A percentile compares a stretch with the other conserved stretches of the same genome.
These are phyloP conservation scores for Leptura quadrifasciata DNA, from an alignment of 2,888 invertebrate species.

Conservation along the genomic window DNA sequence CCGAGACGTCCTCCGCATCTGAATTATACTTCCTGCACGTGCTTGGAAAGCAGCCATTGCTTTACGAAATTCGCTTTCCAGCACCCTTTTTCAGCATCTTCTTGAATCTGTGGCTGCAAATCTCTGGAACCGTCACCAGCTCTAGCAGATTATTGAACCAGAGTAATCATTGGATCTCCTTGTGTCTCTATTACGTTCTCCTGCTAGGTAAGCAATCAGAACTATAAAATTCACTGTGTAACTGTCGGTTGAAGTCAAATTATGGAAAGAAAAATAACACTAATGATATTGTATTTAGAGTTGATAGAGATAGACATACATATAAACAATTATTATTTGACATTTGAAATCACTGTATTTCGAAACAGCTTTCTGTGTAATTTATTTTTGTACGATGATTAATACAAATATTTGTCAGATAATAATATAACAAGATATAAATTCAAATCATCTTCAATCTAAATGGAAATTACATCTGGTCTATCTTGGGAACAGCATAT, in stretches of 20 bases:
- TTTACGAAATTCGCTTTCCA: slow-evolving; percentile 24
- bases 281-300: background rate
- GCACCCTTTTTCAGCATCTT: slow-evolving; percentile 13
- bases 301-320: no score
- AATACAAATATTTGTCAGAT: no score
- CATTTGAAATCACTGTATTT: no score
- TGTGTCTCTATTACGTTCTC: background rate
- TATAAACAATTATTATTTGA: no score
- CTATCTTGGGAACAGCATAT: no score
- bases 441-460: no score
- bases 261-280: background rate
- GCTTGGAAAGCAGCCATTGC: slow-evolving; percentile 4
- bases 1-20: background rate
- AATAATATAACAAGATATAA: no score
- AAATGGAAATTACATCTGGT: no score
- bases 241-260: background rate
- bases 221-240: background rate
- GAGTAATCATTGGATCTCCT: background rate
- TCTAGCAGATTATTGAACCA: slow-evolving; percentile 11
- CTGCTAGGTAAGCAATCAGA: background rate
- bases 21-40: slow-evolving; percentile 28
- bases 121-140: background rate
- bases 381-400: no score
- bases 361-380: no score
- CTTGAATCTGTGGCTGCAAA: slow-evolving; percentile 7